A percentile compares a stretch with the other conserved stretches of the same genome.
These are phyloP conservation scores for Sebastes glaucus DNA, from an alignment of 2,797 vertebrate species.

Conservation along the genomic window DNA sequence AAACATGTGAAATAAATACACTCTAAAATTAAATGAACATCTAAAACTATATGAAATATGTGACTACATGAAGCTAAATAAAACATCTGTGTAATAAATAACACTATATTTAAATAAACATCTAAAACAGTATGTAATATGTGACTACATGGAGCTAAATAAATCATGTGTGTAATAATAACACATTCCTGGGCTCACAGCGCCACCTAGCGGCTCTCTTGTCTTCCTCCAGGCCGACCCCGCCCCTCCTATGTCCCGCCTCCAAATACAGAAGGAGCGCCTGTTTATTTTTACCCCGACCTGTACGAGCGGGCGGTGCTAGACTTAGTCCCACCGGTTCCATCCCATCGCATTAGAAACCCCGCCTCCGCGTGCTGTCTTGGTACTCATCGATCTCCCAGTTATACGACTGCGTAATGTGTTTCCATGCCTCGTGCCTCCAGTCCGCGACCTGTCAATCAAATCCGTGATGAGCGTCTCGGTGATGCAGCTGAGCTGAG, in stretches of 20 bases:
- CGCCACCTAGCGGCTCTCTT: slow-evolving; percentile 15
- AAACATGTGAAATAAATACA: too few relatives aligned
- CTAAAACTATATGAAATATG: neutral
- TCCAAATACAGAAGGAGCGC: neutral
- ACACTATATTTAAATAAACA: neutral
- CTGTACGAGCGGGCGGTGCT: slow-evolving; percentile 32
- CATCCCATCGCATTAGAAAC: fast-evolving
- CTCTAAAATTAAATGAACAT: neutral
- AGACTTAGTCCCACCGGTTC: fast-evolving
- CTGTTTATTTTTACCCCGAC: fast-evolving
- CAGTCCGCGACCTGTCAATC: slow-evolving; percentile 74
- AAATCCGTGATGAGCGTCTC: slow-evolving; percentile 72
- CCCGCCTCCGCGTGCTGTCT: neutral
- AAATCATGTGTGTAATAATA: neutral
- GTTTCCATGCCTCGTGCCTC: slow-evolving; percentile 64
- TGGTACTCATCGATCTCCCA: neutral
- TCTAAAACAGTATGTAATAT: neutral
- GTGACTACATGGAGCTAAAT: neutral
- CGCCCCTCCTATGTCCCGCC: slow-evolving; percentile 67
- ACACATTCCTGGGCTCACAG: neutral
- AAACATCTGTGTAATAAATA: neutral
- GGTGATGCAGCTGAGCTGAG: slow-evolving; percentile 79
- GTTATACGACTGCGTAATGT: slow-evolving; percentile 49
- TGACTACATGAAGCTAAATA: neutral
- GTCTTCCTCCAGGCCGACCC: slow-evolving; percentile 2